Base-by-base conservation (phyloP, 2,113 vertebrate species). In the Psittacula cyanocephala region DNA sequence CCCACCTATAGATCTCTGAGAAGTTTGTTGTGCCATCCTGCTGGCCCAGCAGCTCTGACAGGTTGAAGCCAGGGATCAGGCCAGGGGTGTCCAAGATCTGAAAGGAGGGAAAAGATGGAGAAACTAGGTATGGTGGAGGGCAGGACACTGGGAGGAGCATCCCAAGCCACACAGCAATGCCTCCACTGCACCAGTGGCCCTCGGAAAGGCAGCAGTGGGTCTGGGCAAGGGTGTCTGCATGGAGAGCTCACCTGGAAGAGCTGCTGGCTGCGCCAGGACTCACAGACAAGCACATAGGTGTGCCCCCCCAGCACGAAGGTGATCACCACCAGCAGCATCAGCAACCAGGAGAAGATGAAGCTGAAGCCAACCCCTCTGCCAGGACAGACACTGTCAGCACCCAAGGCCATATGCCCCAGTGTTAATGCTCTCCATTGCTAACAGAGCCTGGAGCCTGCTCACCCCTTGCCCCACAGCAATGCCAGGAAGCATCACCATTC, bases 271-370 rank as follows among this genome's bases (percentile, higher is more conserved):
- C 1, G 78, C 98, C 98, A 99, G 33, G 99, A 97, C 77, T 89
- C 94, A 43, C 99, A 99, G 49, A 98, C 2, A 7, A 99, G 13
- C 11, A 98, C 78, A 88, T 98, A 98, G 60, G 59, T 2, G 18
- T 98, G 98, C 11, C 98, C 99, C 4, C 98, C 98, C 44, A 98
- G 35, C 59, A 98, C 4, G 6, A 99, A 99, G 33, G 97, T 88
- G 80, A 99, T 28, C 67, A 97, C 57, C 71, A 99, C 98, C 64
- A 97, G 20, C 31, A 99, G 85, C 98, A 99, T 99, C 81, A 99
- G 97, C 50, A 99, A 94, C 99, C 99, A 99, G 59, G 98, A 98
- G 95, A 99, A 98, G n/a, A 99, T 88, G 94, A 99, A 99, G 92
- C 98, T 99, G 93, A 99, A 98, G 60, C 98, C 98, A 2, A 97